phyloP scores from a whole-genome alignment of 2,113 vertebrate genomes.

The Maccullochella peelii region DNA sequence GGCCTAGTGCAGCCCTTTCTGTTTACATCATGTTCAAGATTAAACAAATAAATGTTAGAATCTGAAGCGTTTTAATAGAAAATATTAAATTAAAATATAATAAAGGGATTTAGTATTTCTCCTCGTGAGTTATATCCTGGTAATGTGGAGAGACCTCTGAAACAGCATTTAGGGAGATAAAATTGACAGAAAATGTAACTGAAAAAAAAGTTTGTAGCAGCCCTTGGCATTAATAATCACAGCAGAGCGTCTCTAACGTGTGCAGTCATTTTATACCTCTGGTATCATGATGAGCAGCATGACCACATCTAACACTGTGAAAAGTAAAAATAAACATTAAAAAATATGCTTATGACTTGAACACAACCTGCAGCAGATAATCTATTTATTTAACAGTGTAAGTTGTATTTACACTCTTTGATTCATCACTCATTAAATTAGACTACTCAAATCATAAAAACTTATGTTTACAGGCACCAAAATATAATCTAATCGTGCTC shows the following conservation, averaged over 20 bases:
- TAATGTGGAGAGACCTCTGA: not conserved
- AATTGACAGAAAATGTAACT: not conserved
- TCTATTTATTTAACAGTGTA: too few species aligned
- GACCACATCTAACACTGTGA: too few species aligned
- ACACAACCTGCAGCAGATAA: too few species aligned
- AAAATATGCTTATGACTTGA: too few species aligned
- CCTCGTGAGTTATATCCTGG: not conserved
- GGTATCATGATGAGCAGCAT: not conserved
- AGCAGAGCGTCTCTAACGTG: too few species aligned
- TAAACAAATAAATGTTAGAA: not conserved
- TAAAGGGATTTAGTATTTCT: not conserved
- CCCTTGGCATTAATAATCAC: not conserved
- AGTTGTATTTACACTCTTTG: too few species aligned
- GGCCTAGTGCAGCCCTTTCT: not conserved
- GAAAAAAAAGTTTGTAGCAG: not conserved
- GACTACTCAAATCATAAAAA: too few species aligned
- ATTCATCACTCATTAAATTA: too few species aligned
- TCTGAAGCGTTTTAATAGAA: not conserved
- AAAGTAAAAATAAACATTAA: too few species aligned
- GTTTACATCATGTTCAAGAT: too few species aligned
- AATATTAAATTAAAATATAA: not conserved
- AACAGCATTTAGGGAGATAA: not conserved
- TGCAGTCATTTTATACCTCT: not conserved
- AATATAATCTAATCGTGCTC: too few species aligned
- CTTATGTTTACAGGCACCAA: too few species aligned